Conservation (phyloP, 2,113 vertebrate genomes). For the Brevimyrus niger region DNA sequence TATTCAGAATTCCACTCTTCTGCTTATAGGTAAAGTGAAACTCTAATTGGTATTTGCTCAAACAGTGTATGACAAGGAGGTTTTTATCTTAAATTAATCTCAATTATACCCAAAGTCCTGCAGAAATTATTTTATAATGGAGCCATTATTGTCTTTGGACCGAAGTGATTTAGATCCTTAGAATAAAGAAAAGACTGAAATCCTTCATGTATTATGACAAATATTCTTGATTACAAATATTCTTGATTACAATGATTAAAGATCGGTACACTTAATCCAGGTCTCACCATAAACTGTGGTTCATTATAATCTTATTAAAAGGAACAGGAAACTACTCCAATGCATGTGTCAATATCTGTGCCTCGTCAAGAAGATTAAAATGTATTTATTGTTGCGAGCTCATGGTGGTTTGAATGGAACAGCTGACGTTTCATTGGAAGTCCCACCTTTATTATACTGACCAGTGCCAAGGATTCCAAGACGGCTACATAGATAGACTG, state of each 20-base stretch:
- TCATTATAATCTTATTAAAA: too few species aligned
- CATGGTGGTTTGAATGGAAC: too few species aligned
- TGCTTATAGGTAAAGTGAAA: background rate
- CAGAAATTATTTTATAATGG: background rate
- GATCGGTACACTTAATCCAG: background rate
- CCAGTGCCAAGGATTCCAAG: too few species aligned
- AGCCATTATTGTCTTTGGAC: background rate
- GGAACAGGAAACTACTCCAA: too few species aligned
- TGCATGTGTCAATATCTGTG: too few species aligned
- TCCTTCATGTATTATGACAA: background rate
- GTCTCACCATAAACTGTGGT: too few species aligned
- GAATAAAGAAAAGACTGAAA: background rate
- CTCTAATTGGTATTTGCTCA: background rate
- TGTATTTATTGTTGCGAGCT: too few species aligned
- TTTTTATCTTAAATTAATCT: background rate
- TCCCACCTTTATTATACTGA: background rate
- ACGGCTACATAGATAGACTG: background rate
- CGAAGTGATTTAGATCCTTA: background rate
- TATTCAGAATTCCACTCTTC: background rate
- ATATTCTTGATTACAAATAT: background rate
- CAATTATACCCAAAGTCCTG: background rate
- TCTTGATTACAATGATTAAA: background rate
- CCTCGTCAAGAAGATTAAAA: too few species aligned
- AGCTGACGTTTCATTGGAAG: too few species aligned
- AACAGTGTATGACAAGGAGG: background rate